A percentile compares a stretch with the other conserved stretches of the same genome.
These are phyloP conservation scores for Bombus picipes DNA, from an alignment of 1,140 invertebrate genomes.

Conservation along the genomic window DNA sequence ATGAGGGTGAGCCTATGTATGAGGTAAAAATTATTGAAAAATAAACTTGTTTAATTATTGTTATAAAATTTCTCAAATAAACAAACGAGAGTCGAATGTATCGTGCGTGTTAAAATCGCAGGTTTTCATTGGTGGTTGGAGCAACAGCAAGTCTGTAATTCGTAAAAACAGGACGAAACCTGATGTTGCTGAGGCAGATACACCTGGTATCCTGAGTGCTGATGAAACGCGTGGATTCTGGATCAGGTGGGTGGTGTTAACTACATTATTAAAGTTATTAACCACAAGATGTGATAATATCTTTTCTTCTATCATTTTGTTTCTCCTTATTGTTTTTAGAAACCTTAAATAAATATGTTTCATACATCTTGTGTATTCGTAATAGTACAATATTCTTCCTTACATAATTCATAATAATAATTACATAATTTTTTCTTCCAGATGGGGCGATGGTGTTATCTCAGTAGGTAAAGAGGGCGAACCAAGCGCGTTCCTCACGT, in stretches of 20 bases:
- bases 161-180: conserved; percentile 90
- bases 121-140: conserved; percentile 93
- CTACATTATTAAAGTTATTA: neutral
- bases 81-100: neutral
- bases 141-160: conserved; percentile 91
- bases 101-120: conserved; percentile 61
- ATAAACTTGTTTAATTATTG: neutral
- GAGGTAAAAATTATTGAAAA: conserved; percentile 83
- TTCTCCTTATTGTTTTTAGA: conserved; percentile 1
- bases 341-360: neutral
- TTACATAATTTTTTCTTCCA: conserved; percentile 24
- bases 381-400: neutral
- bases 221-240: conserved; percentile 92
- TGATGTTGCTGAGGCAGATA: conserved; percentile 88
- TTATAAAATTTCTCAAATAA: neutral
- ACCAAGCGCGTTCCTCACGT: conserved; percentile 87
- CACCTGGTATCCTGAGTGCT: conserved; percentile 86
- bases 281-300: neutral
- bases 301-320: neutral
- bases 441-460: conserved; percentile 87
- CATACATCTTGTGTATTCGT: neutral
- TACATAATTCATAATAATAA: neutral
- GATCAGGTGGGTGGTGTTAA: conserved; percentile 82
- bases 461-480: conserved; percentile 88
- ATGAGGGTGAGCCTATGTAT: conserved; percentile 88